Evolutionary conservation across 2,888 invertebrate species (phyloP), one percentile per base, ranked within the genome.

Genomic region (Chloroclysta siterata): DNA sequence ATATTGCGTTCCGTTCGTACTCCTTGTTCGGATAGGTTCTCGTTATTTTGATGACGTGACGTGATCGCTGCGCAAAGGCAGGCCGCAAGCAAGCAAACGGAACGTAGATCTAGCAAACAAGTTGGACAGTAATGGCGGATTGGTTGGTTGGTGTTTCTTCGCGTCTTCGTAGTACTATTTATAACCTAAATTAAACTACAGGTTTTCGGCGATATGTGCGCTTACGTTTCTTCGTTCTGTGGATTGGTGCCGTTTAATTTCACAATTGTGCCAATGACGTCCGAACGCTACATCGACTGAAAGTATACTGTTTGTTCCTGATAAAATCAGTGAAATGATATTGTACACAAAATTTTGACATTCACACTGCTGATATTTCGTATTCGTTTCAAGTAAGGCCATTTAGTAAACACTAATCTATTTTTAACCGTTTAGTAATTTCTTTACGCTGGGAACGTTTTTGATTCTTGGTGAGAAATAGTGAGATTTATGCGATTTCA

Each of bases 141-240:
- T 72, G 85, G 91, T 89, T 71, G 85, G 91, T 89, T 88, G 90
- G 87, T 88, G 89, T 89, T 90, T 92, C 90, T 90, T 92, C 90
- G 93, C 92, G 90, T 93, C 92, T 85, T 29, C 89, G 86, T 87
- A 89, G 90, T 89, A 93, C 93, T 93, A 93, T 93, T 93, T 93
- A 90, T 93, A 93, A 93, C 93, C 93, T 93, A 90, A 93, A 93
- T 93, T 87, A 93, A 89, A 92, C 90, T 90, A 92, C 88, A 89
- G 93, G 91, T 91, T 93, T 92, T 93, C 90, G 90, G 89, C 93
- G 92, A 93, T 93, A 93, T 93, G 93, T 93, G 89, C 89, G 88
- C 89, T 92, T 91, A 92, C 88, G 88, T 91, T 91, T 84, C 84
- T 82, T 83, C 82, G 85, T 88, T 90, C 87, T 89, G 91, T 92